These are phyloP conservation scores for Brachionus plicatilis DNA, from an alignment of 1,140 invertebrate species.

Conservation along the genomic window DNA sequence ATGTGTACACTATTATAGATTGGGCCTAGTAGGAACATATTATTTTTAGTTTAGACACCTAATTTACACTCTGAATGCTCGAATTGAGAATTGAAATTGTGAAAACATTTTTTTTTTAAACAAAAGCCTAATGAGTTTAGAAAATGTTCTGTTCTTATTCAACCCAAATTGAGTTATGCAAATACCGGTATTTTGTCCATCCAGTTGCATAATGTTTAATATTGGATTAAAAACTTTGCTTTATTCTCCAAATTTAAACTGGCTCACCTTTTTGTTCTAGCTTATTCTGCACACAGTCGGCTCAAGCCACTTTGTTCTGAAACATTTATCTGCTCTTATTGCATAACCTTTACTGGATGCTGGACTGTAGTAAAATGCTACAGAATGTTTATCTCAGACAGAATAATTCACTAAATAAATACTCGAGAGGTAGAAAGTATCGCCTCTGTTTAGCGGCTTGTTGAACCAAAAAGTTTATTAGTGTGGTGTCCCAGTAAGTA, in stretches of 20 bases:
- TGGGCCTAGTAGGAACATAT: slow-evolving; percentile 6
- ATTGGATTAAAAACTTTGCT: background rate
- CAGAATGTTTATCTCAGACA: background rate
- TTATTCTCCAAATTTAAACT: background rate
- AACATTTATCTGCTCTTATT: slow-evolving; percentile 8
- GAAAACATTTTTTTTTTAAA: slow-evolving; percentile 20
- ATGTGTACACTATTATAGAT: slow-evolving; percentile 14
- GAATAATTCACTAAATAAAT: slow-evolving; percentile 16
- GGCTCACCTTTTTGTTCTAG: background rate
- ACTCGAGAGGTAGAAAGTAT: background rate
- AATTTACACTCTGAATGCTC: background rate
- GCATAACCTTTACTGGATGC: background rate
- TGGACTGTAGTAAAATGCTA: background rate
- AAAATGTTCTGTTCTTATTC: slow-evolving; percentile 20
- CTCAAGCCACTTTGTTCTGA: background rate
- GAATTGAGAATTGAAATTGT: background rate
- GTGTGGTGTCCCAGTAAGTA: background rate
- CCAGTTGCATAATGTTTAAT: background rate
- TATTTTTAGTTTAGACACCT: slow-evolving; percentile 25
- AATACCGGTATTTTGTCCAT: background rate
- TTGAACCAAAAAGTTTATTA: background rate
- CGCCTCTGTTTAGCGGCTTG: background rate
- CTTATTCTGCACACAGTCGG: background rate
- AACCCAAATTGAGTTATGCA: background rate
- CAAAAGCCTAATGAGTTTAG: background rate